Evolutionary conservation across 2,113 vertebrate genomes (phyloP).

Genomic region (Ariopsis seemanni): DNA sequence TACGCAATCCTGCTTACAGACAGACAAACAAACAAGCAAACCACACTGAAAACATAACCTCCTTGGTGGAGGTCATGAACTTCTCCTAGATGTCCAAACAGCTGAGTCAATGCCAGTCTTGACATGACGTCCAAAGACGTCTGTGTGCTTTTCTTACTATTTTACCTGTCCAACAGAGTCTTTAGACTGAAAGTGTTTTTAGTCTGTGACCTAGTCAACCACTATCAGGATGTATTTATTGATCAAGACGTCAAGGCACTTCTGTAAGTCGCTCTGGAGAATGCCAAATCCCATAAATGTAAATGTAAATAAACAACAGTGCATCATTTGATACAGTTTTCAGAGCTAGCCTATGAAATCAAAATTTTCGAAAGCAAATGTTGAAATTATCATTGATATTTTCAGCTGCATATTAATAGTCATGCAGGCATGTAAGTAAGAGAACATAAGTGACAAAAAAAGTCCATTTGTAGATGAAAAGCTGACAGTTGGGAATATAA

Average conservation of each 20-base stretch:
- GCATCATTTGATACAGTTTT: background rate
- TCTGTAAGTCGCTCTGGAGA: background rate
- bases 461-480: conserved; percentile 25
- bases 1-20: no score
- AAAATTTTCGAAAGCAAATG: background rate
- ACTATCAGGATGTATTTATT: background rate
- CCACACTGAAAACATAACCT: no score
- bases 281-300: background rate
- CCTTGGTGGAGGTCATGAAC: no score
- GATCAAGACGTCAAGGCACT: background rate
- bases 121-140: background rate
- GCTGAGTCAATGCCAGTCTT: background rate
- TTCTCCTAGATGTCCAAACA: no score
- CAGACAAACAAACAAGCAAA: no score
- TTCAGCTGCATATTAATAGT: conserved; percentile 33
- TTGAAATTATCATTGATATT: background rate
- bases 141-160: background rate
- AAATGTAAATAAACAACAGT: background rate
- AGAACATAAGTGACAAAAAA: conserved; percentile 6
- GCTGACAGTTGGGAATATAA: conserved; percentile 34
- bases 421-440: conserved; percentile 5
- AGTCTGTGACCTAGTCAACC: background rate
- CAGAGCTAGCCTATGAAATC: background rate
- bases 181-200: background rate
- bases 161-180: background rate